A percentile compares a stretch with the other conserved stretches of the same genome.
Evolutionary conservation across 2,888 invertebrate species (phyloP).

Genomic region (Cerastis leucographa): DNA sequence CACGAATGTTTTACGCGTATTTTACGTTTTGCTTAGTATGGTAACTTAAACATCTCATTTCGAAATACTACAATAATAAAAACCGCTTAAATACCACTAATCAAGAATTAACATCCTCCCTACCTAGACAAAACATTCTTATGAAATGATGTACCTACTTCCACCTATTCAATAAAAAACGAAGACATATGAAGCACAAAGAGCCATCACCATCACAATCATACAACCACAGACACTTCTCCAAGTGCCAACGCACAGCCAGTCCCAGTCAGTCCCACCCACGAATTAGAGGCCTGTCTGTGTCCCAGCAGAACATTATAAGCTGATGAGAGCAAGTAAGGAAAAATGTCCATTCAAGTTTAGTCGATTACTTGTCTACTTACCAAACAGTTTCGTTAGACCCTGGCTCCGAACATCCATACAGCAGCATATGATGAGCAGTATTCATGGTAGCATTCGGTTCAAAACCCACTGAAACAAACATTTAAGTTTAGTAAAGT

Average conservation of each 20-base stretch:
- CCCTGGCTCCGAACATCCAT: slow-evolving; percentile 96
- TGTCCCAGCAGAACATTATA: not conserved
- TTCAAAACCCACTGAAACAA: slow-evolving; percentile 95
- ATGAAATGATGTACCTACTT: not conserved
- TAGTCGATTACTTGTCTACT: slow-evolving; percentile 68
- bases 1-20: not conserved
- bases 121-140: not conserved
- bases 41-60: not conserved
- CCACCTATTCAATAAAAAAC: not conserved
- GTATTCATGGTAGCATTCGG: slow-evolving; percentile 97
- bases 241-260: not conserved
- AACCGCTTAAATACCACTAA: not conserved
- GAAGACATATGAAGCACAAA: not conserved
- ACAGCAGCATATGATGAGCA: slow-evolving; percentile 98
- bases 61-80: not conserved
- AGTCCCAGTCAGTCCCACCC: not conserved
- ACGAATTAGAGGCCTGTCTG: not conserved
- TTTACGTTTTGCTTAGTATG: not conserved
- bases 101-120: not conserved
- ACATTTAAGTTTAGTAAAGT: slow-evolving; percentile 17
- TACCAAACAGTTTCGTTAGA: slow-evolving; percentile 94
- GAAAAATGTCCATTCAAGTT: not conserved
- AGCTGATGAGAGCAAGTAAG: not conserved
- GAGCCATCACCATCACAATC: not conserved
- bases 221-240: not conserved